phyloP scores from a whole-genome alignment of 2,113 vertebrate genomes.

The Corvus moneduloides region DNA sequence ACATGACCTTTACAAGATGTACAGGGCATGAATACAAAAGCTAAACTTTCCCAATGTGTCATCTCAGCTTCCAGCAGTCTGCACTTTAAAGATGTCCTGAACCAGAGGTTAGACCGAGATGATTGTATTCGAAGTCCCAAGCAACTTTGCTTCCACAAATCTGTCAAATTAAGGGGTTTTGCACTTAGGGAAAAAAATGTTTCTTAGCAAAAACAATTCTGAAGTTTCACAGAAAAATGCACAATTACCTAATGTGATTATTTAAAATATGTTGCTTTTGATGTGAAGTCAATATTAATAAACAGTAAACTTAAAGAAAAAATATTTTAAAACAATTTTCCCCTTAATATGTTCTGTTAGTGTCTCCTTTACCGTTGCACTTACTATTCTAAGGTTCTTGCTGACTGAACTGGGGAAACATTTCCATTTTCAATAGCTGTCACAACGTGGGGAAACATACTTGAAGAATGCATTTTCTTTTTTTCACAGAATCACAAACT shows the following conservation, averaged over 20 bases:
- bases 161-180: background rate
- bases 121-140: background rate
- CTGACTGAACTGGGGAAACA: background rate
- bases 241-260: background rate
- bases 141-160: background rate
- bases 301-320: background rate
- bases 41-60: background rate
- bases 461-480: background rate
- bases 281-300: background rate
- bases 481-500: background rate
- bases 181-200: background rate
- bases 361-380: background rate
- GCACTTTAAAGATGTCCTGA: background rate
- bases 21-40: background rate
- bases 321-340: rapidly evolving
- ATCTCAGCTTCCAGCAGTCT: background rate
- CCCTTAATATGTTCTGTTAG: background rate
- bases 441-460: background rate
- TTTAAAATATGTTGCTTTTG: background rate
- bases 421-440: background rate
- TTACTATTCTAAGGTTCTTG: background rate
- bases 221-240: background rate
- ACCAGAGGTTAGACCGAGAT: background rate
- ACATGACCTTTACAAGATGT: background rate
- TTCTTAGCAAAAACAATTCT: background rate